Evolutionary conservation across 2,888 invertebrate species (phyloP), one percentile per base, ranked within the genome.

Genomic region (Myopa tessellatipennis): DNA sequence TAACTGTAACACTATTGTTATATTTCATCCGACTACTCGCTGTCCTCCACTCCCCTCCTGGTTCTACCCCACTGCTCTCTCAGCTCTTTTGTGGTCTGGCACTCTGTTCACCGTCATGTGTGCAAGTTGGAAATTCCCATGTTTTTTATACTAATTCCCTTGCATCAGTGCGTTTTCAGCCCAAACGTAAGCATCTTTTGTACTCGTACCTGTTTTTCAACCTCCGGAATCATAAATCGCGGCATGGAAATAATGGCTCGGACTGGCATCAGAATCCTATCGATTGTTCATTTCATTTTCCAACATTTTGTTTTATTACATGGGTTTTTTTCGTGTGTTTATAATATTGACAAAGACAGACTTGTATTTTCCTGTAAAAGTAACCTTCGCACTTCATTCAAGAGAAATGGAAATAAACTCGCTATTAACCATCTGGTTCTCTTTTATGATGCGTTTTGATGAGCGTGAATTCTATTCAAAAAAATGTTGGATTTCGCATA

Each of bases 351-450:
- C 3, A 18, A 14, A 34, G 10, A 4, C 3, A 26, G 34, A 5
- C 8, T 63, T 50, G 10, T 63, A 63, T 63, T 63, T 63, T n/a
- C 61, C 26, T 18, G 61, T 34, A 63, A 34, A 63, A 4, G n/a
- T 63, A 18, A 63, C 61, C 61, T 63, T 63, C 61, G 26, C 61
- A 63, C 61, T 34, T 63, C 26, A 50, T 50, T 50, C 10, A 50
- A 50, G 14, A 50, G 50, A 50, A 50, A 14, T 26, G 26, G 26
- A 26, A 26, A 26, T 26, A 26, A 26, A 26, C 26, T 26, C 26
- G 26, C 26, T 26, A 1, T 26, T 26, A 26, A 26, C 26, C 26
- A 26, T 26, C 26, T 26, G 26, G 26, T 26, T 26, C 1, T 26
- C 26, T 26, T 26, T 26, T 26, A 1, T 26, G 26, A 1, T 26